Evolutionary conservation across 2,797 vertebrate species (phyloP).

Genomic region (Platyrinchus mystaceus): DNA sequence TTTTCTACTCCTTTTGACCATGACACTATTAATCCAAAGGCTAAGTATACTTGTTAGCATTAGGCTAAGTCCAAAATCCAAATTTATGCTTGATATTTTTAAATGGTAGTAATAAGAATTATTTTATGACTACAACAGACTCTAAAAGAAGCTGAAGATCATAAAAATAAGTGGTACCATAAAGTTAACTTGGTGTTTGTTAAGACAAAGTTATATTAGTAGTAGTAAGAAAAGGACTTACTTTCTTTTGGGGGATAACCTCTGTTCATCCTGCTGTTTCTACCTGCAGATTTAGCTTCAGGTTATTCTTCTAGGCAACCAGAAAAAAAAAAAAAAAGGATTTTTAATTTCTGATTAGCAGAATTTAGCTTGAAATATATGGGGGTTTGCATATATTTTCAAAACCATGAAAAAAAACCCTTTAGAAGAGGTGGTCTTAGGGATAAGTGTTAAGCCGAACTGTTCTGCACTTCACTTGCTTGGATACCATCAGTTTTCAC

Average conservation of each 20-base stretch:
- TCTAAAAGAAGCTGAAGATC: neutral
- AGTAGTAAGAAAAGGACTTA: neutral
- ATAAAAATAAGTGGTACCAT: neutral
- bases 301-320: neutral
- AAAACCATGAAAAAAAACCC: neutral
- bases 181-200: neutral
- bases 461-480: neutral
- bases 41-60: neutral
- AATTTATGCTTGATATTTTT: neutral
- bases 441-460: neutral
- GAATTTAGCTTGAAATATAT: neutral
- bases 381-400: fast-evolving
- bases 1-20: neutral
- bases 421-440: neutral
- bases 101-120: neutral
- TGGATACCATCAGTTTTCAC: neutral
- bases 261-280: neutral
- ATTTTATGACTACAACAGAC: neutral
- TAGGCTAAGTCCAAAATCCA: neutral
- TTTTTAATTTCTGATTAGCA: neutral
- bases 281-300: neutral
- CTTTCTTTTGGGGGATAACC: neutral
- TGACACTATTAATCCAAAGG: neutral
- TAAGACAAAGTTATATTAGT: neutral
- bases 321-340: fast-evolving